Evolutionary conservation across 1,140 invertebrate genomes (phyloP), one percentile per base, ranked within the genome.

Genomic region (Cherax quadricarinatus): DNA sequence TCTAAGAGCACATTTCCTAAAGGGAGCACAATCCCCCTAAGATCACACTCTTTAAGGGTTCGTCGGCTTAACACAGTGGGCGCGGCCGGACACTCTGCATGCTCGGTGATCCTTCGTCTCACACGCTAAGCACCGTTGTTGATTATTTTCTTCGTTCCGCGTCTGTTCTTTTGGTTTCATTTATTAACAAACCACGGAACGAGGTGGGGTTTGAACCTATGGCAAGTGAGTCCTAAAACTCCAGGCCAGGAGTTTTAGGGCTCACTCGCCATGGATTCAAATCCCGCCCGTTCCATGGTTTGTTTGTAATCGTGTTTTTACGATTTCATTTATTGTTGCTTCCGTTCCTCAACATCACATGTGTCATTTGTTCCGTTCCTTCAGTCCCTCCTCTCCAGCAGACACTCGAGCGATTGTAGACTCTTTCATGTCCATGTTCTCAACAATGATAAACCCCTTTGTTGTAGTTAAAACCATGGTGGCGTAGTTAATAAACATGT

Each of bases 341-440:
- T 90, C 88, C 70, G 88, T 90, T 90, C 83, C 88, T 73, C 88
- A 90, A 90, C 88, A 90, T 81, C 70, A 90, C 81, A 90, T 53
- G 60, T 90, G 80, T 90, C 88, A 80, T 89, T 57, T 80, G 88
- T 89, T 89, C 53, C 78, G 80, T 62, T 41, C 66, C 66, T 30
- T 57, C 80, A 53, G 57, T 49, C 73, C 41, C 53, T 18, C 88
- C 60, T 14, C n/a, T 53, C 41, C 41, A 7, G 18, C 16, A 49
- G 9, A 82, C 60, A 82, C 14, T 73, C 57, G 79, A 66, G 10
- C 83, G 41, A 9, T 70, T 66, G 24, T 53, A 53, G 12, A 51
- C 4, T 7, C 14, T 57, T 14, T 10, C 53, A 57, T 57, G 3
- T 57, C 53, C 53, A 57, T 14, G 53, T 10, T 7, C 7, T 7